phyloP scores from a whole-genome alignment of 2,113 vertebrate genomes.

The Otis tarda region DNA sequence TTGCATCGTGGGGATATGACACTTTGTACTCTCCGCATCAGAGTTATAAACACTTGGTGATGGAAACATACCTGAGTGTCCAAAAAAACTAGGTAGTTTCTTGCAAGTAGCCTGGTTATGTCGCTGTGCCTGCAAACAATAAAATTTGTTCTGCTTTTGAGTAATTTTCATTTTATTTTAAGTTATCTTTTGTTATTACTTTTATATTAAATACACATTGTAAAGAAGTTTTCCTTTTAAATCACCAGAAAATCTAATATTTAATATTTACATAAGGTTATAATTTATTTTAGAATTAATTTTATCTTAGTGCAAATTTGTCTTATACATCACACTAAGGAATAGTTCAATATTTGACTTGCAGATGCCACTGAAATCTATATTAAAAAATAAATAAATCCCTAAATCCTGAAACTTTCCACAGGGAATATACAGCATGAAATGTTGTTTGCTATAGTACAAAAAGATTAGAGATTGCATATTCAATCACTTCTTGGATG shows the following conservation, averaged over 20 bases:
- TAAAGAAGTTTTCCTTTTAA: not conserved
- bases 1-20: not conserved
- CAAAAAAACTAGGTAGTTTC: not conserved
- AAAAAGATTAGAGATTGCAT: not conserved
- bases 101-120: not conserved
- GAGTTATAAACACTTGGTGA: not conserved
- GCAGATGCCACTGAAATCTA: not conserved
- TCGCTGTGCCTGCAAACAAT: not conserved
- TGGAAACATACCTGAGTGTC: not conserved
- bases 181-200: not conserved
- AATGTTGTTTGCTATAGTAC: not conserved
- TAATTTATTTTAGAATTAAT: not conserved
- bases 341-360: not conserved
- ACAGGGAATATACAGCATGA: not conserved
- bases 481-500: not conserved
- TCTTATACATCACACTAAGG: not conserved
- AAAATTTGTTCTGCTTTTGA: not conserved
- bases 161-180: not conserved
- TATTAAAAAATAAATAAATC: not conserved
- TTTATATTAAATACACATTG: not conserved
- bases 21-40: not conserved
- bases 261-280: not conserved
- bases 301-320: not conserved
- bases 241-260: not conserved
- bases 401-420: not conserved